Conservation (phyloP, 1,140 invertebrate species). For the Drosophila guanche region DNA sequence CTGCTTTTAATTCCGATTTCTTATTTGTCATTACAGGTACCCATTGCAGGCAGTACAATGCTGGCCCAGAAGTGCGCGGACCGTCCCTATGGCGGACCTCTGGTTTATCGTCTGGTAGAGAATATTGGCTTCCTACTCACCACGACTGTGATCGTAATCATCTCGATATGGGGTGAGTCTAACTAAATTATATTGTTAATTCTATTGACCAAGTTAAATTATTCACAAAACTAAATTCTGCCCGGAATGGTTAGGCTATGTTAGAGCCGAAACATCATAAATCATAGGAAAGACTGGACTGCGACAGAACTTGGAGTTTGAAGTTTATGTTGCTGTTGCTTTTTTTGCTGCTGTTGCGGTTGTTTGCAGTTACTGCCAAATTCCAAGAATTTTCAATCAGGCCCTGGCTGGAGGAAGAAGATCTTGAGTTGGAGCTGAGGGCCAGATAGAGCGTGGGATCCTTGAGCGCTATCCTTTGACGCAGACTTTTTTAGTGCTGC, state of each 20-base stretch:
- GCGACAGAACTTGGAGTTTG: neutral
- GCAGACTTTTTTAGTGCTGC: conserved; percentile 53
- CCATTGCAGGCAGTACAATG: conserved; percentile 56
- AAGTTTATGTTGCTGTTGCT: neutral
- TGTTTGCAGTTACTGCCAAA: conserved; percentile 65
- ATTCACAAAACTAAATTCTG: conserved; percentile 19
- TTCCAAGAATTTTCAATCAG: conserved; percentile 67
- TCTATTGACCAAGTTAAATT: conserved; percentile 43
- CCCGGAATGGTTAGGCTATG: neutral
- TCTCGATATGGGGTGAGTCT: conserved; percentile 65
- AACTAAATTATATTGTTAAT: conserved; percentile 1
- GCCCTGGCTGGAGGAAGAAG: conserved; percentile 1
- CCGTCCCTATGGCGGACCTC: conserved; percentile 1
- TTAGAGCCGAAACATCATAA: conserved; percentile 39
- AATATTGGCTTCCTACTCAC: conserved; percentile 70
- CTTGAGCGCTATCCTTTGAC: conserved; percentile 54
- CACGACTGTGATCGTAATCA: conserved; percentile 44
- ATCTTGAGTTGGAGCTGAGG: neutral
- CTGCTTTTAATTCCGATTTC: neutral
- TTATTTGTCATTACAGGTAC: conserved; percentile 58
- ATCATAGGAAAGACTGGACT: conserved; percentile 31
- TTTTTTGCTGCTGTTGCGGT: conserved; percentile 11
- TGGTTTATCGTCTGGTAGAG: conserved; percentile 64
- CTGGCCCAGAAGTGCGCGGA: conserved; percentile 53
- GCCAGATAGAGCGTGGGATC: conserved; percentile 4